Conservation (phyloP, 2,113 vertebrate genomes). For the Pongo pygmaeus region DNA sequence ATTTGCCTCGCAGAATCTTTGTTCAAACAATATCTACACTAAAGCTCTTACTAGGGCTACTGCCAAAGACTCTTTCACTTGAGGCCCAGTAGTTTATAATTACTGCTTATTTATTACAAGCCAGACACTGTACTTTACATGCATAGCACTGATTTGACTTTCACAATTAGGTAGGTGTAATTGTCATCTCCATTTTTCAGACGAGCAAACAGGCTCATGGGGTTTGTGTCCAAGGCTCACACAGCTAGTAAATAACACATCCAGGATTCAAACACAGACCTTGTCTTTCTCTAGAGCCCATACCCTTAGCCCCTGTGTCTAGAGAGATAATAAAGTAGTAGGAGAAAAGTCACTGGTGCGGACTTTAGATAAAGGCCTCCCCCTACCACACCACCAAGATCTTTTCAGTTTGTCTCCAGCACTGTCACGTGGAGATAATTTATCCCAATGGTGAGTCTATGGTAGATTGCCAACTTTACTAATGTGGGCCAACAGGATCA, state of each 20-base stretch:
- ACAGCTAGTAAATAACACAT: background rate
- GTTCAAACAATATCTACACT: background rate
- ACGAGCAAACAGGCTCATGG: background rate
- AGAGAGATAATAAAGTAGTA: background rate
- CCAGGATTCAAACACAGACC: background rate
- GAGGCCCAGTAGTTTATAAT: background rate
- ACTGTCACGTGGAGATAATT: background rate
- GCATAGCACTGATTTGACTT: background rate
- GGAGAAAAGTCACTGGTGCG: background rate
- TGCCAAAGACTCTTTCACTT: background rate
- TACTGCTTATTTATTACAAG: background rate
- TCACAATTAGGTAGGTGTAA: background rate
- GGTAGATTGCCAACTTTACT: background rate
- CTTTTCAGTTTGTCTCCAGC: background rate
- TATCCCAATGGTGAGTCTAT: background rate
- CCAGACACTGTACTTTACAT: background rate
- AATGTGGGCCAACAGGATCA: too few relatives aligned
- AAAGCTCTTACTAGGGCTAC: background rate
- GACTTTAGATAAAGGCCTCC: fast-evolving
- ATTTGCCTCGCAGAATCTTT: background rate
- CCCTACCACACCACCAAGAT: background rate
- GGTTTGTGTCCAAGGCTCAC: background rate
- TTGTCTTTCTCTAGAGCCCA: background rate
- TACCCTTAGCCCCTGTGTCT: background rate
- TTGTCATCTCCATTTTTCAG: background rate